These are phyloP conservation scores for Pachliopta kotzebuea DNA, from an alignment of 2,888 invertebrate species.

Conservation along the genomic window DNA sequence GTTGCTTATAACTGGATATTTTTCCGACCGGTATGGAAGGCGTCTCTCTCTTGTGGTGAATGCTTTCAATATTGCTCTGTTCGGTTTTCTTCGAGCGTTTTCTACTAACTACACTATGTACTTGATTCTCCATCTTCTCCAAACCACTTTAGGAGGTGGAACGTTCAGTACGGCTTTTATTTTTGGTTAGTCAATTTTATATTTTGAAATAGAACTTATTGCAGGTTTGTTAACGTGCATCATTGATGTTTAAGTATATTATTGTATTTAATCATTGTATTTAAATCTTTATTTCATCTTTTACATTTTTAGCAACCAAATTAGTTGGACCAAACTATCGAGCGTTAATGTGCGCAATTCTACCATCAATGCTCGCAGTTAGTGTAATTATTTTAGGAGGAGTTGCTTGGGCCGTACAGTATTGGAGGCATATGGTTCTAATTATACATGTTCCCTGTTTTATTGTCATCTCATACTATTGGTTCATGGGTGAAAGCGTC, in stretches of 20 bases:
- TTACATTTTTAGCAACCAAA: constrained; percentile 82
- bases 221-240: too few species aligned
- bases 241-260: too few species aligned
- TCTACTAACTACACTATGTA: constrained; percentile 79
- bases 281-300: too few species aligned
- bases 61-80: constrained; percentile 52
- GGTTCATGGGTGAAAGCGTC: constrained; percentile 85
- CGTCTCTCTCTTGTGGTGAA: constrained; percentile 54
- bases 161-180: constrained; percentile 74
- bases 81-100: constrained; percentile 78
- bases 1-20: constrained; percentile 80
- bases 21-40: constrained; percentile 81
- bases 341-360: constrained; percentile 85
- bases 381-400: constrained; percentile 85
- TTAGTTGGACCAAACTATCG: constrained; percentile 87
- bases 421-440: constrained; percentile 85
- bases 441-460: constrained; percentile 85
- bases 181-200: constrained; percentile 45
- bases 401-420: constrained; percentile 83
- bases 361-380: constrained; percentile 85
- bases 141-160: constrained; percentile 75
- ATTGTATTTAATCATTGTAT: too few species aligned
- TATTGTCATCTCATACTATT: constrained; percentile 83
- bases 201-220: too few species aligned
- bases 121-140: constrained; percentile 73